Base-by-base conservation (phyloP, 2,113 vertebrate genomes). In the Microtus ochrogaster region DNA sequence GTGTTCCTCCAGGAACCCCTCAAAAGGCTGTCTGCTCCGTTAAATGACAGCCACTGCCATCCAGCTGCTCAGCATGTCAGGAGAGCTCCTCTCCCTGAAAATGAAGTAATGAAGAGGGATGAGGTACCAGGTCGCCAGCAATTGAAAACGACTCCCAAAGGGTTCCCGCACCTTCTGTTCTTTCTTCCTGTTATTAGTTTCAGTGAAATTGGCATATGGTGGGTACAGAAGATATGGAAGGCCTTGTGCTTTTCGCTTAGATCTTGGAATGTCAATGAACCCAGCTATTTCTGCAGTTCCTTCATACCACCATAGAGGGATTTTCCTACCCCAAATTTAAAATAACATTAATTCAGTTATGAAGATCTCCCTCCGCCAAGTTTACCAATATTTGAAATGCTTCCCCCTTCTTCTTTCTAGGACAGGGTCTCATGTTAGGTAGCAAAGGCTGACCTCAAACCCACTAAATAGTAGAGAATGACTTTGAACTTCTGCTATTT, bases 31-130 rank as follows among this genome's bases (percentile, higher is more conserved):
- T 83, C 28, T 84, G 70, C 68, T 92, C 39, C 76, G 24, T 55
- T 78, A 92, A 97, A 82, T 76, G 65, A 92, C 13, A 52, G 76
- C 28, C 63, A 85, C 41, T 39, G 74, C 61, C 39, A 41, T 55
- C 39, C 61, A 90, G 79, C 55, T 81, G 85, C n/a, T 89, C 85
- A 68, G 65, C 19, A 55, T 22, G 44, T 33, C 21, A 74, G 78
- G n/a, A 39, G 28, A 88, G n/a, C 55, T 76, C 39, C 70, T 84
- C 66, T 93, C 87, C 19, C 83, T 72, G 89, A 94, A 91, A 86
- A 83, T 63, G 73, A 89, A 94, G 39, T 55, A 81, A 66, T 63
- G 66, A 94, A 92, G 91, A 96, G 21, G 92, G 39, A 96, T 68
- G 70, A 94, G 61, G 68, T 97, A 74, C 66, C 61, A 83, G 79